Evolutionary conservation across 2,888 invertebrate genomes (phyloP).

Genomic region (Cephus pygmeus): DNA sequence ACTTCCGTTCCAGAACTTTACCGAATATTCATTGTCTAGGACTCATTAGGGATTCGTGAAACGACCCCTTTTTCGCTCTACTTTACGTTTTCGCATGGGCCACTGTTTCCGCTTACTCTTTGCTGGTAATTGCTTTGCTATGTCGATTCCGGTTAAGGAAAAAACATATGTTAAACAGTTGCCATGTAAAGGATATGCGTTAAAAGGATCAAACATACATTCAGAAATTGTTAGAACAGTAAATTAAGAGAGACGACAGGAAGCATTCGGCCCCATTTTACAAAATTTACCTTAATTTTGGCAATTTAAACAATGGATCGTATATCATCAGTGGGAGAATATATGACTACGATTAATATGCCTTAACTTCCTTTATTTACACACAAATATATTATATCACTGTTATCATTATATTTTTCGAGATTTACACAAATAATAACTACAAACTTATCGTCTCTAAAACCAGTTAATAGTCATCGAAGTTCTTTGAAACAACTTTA

Average conservation of each 20-base stretch:
- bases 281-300: neutral
- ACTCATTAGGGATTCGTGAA: slow-evolving; percentile 4
- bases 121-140: slow-evolving; percentile 30
- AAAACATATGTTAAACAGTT: slow-evolving; percentile 8
- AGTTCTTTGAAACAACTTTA: slow-evolving; percentile 1
- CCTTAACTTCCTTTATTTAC: slow-evolving; percentile 63
- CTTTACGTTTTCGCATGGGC: slow-evolving; percentile 21
- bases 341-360: slow-evolving; percentile 17
- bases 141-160: slow-evolving; percentile 21
- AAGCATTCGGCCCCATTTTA: neutral
- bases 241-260: neutral
- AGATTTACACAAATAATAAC: slow-evolving; percentile 59
- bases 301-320: neutral
- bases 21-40: slow-evolving; percentile 3
- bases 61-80: slow-evolving; percentile 19
- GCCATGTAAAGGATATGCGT: slow-evolving; percentile 15
- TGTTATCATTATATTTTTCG: slow-evolving; percentile 57
- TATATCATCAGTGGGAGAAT: neutral
- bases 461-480: neutral
- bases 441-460: slow-evolving; percentile 35
- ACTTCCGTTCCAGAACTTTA: slow-evolving; percentile 3
- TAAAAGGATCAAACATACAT: neutral
- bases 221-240: neutral
- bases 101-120: slow-evolving; percentile 21
- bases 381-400: slow-evolving; percentile 65